Conservation (phyloP, 64 coral and sea anemone genomes). For the Dendrophyllia cribrosa region DNA sequence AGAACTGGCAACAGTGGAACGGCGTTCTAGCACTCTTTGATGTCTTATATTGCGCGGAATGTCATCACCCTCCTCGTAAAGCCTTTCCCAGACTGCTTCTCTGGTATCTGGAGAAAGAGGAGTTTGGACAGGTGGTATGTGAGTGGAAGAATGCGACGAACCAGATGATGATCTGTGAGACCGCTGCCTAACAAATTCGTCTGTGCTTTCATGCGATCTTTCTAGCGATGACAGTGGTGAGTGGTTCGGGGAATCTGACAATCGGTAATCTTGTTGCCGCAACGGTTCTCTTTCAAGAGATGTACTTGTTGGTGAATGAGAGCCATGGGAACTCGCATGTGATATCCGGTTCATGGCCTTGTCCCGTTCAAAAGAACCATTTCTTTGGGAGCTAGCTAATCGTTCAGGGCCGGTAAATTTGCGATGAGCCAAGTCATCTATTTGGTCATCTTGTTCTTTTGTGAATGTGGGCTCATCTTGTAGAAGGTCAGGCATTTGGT, state of each 20-base stretch:
- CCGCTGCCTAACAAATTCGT: background rate
- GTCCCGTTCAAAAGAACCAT: constrained; percentile 38
- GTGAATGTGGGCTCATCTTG: constrained; percentile 18
- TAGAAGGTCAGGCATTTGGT: constrained; percentile 64
- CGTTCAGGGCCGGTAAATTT: background rate
- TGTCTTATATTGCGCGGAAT: background rate
- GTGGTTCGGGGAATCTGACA: constrained; percentile 13
- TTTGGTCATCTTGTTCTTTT: background rate
- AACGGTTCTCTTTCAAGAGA: background rate
- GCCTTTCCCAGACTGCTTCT: constrained; percentile 64
- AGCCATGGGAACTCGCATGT: constrained; percentile 9
- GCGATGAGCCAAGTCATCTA: background rate
- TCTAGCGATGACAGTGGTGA: constrained; percentile 16
- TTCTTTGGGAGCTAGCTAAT: background rate
- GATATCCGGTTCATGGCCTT: background rate
- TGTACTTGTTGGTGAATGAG: constrained; percentile 13
- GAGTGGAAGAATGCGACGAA: constrained; percentile 16
- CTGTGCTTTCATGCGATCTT: constrained; percentile 24
- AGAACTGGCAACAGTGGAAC: constrained; percentile 46
- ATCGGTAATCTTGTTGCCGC: background rate
- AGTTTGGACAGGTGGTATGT: background rate
- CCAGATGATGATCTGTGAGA: constrained; percentile 9
- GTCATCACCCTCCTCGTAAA: constrained; percentile 37
- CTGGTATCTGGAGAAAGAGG: constrained; percentile 30
- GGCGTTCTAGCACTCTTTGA: background rate